Evolutionary conservation across 64 coral and sea anemone genomes (phyloP).

Genomic region (Montipora foliosa): DNA sequence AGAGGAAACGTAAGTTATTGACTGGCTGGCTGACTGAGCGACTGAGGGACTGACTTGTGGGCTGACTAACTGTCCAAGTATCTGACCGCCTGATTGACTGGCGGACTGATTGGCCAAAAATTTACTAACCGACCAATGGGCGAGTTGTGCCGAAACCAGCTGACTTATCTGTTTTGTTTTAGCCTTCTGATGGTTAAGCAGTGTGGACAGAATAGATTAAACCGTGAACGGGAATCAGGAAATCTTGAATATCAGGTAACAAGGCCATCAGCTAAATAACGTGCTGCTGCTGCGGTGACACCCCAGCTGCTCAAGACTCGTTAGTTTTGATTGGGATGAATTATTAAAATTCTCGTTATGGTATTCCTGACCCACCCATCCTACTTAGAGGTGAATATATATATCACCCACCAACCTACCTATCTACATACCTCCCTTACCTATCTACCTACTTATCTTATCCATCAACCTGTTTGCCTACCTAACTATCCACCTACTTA

Average conservation of each 20-base stretch:
- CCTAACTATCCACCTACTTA: too few species aligned
- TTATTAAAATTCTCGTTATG: neutral
- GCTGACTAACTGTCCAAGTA: neutral
- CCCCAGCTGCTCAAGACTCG: neutral
- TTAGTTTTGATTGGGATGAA: neutral
- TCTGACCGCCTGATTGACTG: neutral
- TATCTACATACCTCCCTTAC: too few species aligned
- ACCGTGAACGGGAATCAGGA: neutral
- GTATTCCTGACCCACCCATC: neutral
- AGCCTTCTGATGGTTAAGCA: conserved; percentile 49
- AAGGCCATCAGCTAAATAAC: neutral
- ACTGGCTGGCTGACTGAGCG: neutral
- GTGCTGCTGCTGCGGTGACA: neutral
- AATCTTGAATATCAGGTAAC: conserved; percentile 44
- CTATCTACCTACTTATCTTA: too few species aligned
- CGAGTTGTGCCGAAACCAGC: neutral
- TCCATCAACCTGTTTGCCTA: too few species aligned
- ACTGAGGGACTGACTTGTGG: too few species aligned
- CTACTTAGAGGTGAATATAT: too few species aligned
- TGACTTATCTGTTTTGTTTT: neutral
- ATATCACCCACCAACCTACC: too few species aligned
- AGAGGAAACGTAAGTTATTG: conserved; percentile 33
- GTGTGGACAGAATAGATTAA: conserved; percentile 49
- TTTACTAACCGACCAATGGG: neutral
- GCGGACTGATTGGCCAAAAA: neutral